phyloP scores from a whole-genome alignment of 30 jellyfish, hydroid and myxozoan species.

The Rhopilema esculentum region DNA sequence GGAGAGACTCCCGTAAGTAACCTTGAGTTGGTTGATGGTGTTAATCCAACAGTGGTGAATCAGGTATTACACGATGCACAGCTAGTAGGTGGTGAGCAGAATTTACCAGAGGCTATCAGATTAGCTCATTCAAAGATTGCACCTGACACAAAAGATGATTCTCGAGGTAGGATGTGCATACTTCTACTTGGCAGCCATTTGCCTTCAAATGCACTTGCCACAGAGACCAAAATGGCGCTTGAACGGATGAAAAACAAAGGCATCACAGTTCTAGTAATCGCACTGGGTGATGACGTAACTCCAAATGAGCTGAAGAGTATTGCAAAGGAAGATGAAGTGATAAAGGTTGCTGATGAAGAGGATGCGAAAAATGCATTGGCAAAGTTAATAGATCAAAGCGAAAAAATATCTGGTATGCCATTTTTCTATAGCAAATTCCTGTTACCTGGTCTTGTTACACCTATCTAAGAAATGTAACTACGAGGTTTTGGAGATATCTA shows the following conservation, averaged over 20 bases:
- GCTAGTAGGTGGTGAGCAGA: constrained; percentile 14
- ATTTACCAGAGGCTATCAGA: neutral
- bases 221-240: neutral
- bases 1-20: constrained; percentile 1
- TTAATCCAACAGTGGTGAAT: neutral
- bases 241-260: neutral
- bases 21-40: constrained; percentile 24
- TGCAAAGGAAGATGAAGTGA: neutral
- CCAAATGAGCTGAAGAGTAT: neutral
- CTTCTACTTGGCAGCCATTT: neutral
- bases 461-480: no score
- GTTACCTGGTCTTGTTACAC: no score
- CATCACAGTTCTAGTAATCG: constrained; percentile 11
- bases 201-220: neutral
- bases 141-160: neutral
- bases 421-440: no score
- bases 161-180: neutral
- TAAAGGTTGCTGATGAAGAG: neutral
- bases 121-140: constrained; percentile 14
- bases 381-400: constrained; percentile 15
- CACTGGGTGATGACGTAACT: neutral
- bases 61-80: constrained; percentile 7
- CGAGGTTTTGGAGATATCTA: no score
- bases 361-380: constrained; percentile 11
- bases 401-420: constrained; percentile 11